These are phyloP conservation scores for Poicephalus gulielmi DNA, from an alignment of 2,113 vertebrate species.

Conservation along the genomic window DNA sequence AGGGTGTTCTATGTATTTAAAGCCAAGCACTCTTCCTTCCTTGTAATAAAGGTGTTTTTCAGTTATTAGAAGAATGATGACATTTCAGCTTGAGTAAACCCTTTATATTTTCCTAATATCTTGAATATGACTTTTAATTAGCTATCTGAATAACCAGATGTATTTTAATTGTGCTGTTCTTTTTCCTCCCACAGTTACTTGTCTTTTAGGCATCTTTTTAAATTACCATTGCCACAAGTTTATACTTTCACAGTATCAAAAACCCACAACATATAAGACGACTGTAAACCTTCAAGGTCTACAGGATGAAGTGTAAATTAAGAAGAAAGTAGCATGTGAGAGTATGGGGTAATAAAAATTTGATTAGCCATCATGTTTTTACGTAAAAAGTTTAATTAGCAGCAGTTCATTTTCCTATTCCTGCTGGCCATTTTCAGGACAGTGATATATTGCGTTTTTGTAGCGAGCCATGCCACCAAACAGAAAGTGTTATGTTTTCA, in stretches of 20 bases:
- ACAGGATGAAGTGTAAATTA: neutral
- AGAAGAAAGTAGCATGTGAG: neutral
- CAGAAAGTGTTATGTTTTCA: constrained; percentile 53
- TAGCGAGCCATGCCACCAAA: neutral
- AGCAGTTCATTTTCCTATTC: neutral
- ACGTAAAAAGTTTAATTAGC: constrained; percentile 32
- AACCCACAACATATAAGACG: neutral
- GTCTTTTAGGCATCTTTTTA: neutral
- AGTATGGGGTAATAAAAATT: neutral
- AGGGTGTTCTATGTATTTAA: neutral
- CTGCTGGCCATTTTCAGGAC: neutral
- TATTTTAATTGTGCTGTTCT: neutral
- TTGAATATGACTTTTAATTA: constrained; percentile 10
- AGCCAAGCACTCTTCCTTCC: neutral
- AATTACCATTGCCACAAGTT: neutral
- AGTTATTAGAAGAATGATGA: neutral
- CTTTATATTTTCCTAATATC: neutral
- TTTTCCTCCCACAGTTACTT: neutral
- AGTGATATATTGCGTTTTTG: constrained; percentile 36
- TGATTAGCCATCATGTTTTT: constrained; percentile 22
- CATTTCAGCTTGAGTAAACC: neutral
- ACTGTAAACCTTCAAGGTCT: neutral
- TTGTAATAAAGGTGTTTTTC: neutral
- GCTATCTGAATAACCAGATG: neutral
- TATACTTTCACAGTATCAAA: neutral